These are phyloP conservation scores for Autographa pulchrina DNA, from an alignment of 2,888 invertebrate species.

Conservation along the genomic window DNA sequence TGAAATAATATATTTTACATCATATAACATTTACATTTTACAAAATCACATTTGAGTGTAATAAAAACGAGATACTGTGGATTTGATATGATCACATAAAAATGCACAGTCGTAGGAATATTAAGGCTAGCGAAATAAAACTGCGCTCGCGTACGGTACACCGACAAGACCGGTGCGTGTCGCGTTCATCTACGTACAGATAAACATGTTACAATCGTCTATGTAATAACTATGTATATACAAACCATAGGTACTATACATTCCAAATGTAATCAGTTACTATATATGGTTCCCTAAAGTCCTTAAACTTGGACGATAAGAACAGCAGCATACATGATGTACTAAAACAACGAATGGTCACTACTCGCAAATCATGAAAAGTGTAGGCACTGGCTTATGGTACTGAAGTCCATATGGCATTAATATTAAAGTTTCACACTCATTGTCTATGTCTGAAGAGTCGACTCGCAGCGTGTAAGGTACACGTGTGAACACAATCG, in stretches of 20 bases:
- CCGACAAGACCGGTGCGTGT: slow-evolving; percentile 18
- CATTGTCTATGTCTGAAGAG: slow-evolving; percentile 31
- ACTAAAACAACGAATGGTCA: slow-evolving; percentile 15
- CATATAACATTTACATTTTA: slow-evolving; percentile 71
- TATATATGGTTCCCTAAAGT: slow-evolving; percentile 4
- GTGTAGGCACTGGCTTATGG: slow-evolving; percentile 33
- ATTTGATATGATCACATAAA: slow-evolving; percentile 55
- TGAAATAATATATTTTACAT: slow-evolving; percentile 80
- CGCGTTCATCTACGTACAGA: slow-evolving; percentile 26
- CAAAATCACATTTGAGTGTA: slow-evolving; percentile 73
- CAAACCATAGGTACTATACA: slow-evolving; percentile 37
- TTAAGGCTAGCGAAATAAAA: slow-evolving; percentile 45
- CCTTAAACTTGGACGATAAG: slow-evolving; percentile 18
- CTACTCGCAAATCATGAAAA: slow-evolving; percentile 30
- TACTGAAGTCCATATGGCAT: slow-evolving; percentile 40
- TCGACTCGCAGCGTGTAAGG: neutral
- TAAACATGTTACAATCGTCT: slow-evolving; percentile 29
- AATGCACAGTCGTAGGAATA: slow-evolving; percentile 43
- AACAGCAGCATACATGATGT: slow-evolving; percentile 14
- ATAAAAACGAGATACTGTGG: slow-evolving; percentile 61
- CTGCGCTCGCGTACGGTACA: slow-evolving; percentile 32
- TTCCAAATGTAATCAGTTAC: slow-evolving; percentile 25
- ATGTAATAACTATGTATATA: slow-evolving; percentile 48
- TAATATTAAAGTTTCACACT: slow-evolving; percentile 32
- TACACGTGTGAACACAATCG: neutral